Evolutionary conservation across 2,113 vertebrate genomes (phyloP).

Genomic region (Trichechus manatus): DNA sequence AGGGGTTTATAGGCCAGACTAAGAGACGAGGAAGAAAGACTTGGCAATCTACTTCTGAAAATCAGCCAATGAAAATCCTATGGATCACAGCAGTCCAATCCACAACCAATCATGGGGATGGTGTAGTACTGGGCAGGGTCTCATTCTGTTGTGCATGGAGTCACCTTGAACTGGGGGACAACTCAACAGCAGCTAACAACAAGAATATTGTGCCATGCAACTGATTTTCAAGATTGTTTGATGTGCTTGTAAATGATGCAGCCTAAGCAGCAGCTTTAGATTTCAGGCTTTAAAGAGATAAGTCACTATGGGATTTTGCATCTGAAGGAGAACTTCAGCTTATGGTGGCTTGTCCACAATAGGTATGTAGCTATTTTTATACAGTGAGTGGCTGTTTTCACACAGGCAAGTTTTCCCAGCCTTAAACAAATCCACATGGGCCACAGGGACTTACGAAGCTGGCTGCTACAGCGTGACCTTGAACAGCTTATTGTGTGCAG

Average conservation of each 20-base stretch:
- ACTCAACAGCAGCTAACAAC: not conserved
- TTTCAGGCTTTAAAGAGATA: constrained; percentile 23
- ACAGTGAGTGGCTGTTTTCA: not conserved
- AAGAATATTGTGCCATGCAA: not conserved
- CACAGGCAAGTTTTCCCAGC: not conserved
- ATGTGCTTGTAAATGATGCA: not conserved
- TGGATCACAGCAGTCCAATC: not conserved
- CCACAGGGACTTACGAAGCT: not conserved
- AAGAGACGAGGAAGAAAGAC: not conserved
- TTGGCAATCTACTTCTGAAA: not conserved
- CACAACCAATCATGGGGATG: not conserved
- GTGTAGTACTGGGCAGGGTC: not conserved
- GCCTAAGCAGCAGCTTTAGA: not conserved
- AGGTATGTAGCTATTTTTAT: constrained; percentile 36
- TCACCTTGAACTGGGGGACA: not conserved
- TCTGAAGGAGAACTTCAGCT: not conserved
- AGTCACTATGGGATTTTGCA: not conserved
- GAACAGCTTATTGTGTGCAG: not conserved
- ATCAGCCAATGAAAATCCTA: not conserved
- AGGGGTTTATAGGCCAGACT: not conserved
- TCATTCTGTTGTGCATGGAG: not conserved
- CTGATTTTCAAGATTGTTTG: not conserved
- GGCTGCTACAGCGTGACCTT: not conserved
- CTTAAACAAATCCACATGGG: constrained; percentile 18
- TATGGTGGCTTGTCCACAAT: not conserved